These are phyloP conservation scores for Carcharodon carcharias DNA, from an alignment of 2,797 vertebrate genomes.

Conservation along the genomic window DNA sequence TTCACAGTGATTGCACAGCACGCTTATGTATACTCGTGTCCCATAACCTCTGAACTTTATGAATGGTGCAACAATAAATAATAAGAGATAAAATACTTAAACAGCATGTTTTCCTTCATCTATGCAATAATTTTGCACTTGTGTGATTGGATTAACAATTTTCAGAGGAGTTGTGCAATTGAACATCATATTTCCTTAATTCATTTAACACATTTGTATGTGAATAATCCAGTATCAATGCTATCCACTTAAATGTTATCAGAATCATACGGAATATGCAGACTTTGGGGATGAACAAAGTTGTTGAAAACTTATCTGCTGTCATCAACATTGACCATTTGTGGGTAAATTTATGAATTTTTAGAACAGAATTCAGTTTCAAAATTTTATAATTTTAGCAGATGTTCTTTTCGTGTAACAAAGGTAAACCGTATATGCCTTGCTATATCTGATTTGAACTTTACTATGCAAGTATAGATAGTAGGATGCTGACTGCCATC, in stretches of 20 bases:
- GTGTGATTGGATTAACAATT: neutral
- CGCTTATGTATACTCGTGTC: neutral
- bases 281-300: neutral
- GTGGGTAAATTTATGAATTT: neutral
- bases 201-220: neutral
- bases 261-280: neutral
- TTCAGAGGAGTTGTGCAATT: neutral
- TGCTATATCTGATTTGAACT: neutral
- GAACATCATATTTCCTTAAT: neutral
- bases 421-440: neutral
- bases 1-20: neutral
- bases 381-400: neutral
- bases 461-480: neutral
- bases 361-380: neutral
- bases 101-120: neutral
- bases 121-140: neutral
- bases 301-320: neutral
- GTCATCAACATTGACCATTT: neutral
- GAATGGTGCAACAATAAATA: too few relatives aligned
- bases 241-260: neutral
- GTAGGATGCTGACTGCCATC: too few relatives aligned
- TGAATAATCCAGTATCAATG: neutral
- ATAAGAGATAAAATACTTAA: neutral
- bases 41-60: neutral
- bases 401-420: neutral